phyloP scores from a whole-genome alignment of 2,888 invertebrate species.

The Sphaeridia pumilis region DNA sequence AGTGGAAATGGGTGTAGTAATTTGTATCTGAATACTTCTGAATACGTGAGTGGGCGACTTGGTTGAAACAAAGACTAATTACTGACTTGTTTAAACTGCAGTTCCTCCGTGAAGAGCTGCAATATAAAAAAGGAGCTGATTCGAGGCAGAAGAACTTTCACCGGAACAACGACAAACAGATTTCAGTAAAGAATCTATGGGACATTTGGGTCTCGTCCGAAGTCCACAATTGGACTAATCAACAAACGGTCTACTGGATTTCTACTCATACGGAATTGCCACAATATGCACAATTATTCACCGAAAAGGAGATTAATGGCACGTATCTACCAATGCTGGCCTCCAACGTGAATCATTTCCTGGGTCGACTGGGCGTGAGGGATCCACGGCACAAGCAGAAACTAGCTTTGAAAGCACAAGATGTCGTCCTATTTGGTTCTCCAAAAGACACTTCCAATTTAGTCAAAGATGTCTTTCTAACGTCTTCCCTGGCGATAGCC shows the following conservation, averaged over 20 bases:
- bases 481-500: conserved; percentile 68
- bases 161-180: conserved; percentile 92
- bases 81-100: conserved; percentile 42
- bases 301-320: conserved; percentile 77
- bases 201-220: conserved; percentile 87
- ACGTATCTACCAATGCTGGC: conserved; percentile 89
- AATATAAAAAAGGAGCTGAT: conserved; percentile 86
- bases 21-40: no score
- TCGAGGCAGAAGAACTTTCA: conserved; percentile 87
- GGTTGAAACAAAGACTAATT: not conserved
- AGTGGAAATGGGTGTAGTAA: no score
- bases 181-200: conserved; percentile 94
- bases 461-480: conserved; percentile 80
- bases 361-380: conserved; percentile 82
- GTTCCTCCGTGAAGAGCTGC: conserved; percentile 90
- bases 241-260: conserved; percentile 92
- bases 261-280: conserved; percentile 80
- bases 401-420: conserved; percentile 95
- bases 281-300: conserved; percentile 77
- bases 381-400: conserved; percentile 98
- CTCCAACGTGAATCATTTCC: conserved; percentile 80
- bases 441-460: conserved; percentile 76
- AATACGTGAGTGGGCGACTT: no score
- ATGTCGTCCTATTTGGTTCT: conserved; percentile 93
- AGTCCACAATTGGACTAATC: conserved; percentile 94